Percentiles rank a stretch among this genome's conserved stretches.
These are phyloP conservation scores for Pheucticus melanocephalus DNA, from an alignment of 2,113 vertebrate species.

Conservation along the genomic window DNA sequence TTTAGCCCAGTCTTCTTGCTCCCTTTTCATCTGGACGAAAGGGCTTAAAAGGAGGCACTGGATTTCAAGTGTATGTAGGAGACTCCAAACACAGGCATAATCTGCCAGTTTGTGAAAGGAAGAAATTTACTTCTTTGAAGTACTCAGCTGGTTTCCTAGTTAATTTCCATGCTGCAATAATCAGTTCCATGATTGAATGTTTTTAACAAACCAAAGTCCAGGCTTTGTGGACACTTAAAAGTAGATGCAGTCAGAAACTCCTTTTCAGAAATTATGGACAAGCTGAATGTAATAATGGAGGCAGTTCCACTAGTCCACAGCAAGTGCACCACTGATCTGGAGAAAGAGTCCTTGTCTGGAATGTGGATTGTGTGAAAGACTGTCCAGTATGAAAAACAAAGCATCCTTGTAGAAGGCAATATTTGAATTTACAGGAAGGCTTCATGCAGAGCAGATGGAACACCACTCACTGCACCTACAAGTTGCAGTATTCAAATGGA, in stretches of 20 bases:
- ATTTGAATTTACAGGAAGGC: background rate
- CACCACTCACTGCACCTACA: background rate
- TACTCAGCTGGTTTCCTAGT: background rate
- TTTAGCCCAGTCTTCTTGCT: constrained; percentile 58
- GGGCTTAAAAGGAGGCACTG: constrained; percentile 50
- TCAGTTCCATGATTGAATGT: background rate
- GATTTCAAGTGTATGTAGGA: constrained; percentile 68
- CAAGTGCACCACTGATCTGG: background rate
- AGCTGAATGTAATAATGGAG: background rate
- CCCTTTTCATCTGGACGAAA: constrained; percentile 75
- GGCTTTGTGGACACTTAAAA: background rate
- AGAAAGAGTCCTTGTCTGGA: background rate
- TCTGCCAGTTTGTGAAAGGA: background rate
- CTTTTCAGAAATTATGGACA: background rate
- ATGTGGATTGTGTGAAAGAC: background rate
- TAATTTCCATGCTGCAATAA: background rate
- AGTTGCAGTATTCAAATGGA: background rate
- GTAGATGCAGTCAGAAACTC: background rate
- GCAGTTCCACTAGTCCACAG: background rate
- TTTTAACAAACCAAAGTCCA: too few species aligned
- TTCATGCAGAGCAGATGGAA: background rate
- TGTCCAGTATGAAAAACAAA: background rate
- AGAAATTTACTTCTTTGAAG: background rate
- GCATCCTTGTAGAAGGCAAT: background rate
- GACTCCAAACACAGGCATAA: background rate